phyloP scores from a whole-genome alignment of 2,113 vertebrate species.

The Oncorhynchus masou region DNA sequence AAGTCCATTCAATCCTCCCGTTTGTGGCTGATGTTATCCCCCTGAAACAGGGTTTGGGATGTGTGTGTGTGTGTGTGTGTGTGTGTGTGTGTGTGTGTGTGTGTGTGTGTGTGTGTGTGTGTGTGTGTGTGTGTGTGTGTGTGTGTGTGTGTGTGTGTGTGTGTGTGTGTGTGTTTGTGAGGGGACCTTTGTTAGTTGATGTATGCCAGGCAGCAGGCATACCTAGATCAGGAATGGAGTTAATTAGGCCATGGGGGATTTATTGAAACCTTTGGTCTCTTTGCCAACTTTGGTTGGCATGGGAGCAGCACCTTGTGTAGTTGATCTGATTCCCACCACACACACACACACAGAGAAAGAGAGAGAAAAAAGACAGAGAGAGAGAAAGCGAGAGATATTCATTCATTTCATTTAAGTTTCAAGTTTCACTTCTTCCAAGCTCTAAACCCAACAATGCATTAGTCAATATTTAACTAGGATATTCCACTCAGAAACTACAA shows the following conservation, averaged over 20 bases:
- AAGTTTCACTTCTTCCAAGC: too few species aligned
- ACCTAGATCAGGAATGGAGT: slow-evolving; percentile 26
- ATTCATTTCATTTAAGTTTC: too few species aligned
- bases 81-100: not conserved
- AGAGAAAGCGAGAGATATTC: too few species aligned
- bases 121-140: slow-evolving; percentile 34
- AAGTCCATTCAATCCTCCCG: slow-evolving; percentile 57
- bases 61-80: not conserved
- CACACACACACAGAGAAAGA: not conserved
- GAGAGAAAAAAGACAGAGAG: too few species aligned
- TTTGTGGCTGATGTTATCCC: slow-evolving; percentile 55
- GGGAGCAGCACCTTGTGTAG: slow-evolving; percentile 34
- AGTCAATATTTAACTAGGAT: too few species aligned
- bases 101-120: not conserved
- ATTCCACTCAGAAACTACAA: too few species aligned
- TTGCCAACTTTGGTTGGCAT: slow-evolving; percentile 33
- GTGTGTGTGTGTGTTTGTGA: not conserved
- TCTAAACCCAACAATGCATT: too few species aligned
- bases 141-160: not conserved
- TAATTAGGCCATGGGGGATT: slow-evolving; percentile 56
- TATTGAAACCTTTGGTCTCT: slow-evolving; percentile 9
- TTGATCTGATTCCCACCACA: slow-evolving; percentile 28
- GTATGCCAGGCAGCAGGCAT: slow-evolving; percentile 29
- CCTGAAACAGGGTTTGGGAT: slow-evolving; percentile 19
- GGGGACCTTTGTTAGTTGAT: not conserved